Conservation (phyloP, 1,140 invertebrate species). For the Trichonephila inaurata region DNA sequence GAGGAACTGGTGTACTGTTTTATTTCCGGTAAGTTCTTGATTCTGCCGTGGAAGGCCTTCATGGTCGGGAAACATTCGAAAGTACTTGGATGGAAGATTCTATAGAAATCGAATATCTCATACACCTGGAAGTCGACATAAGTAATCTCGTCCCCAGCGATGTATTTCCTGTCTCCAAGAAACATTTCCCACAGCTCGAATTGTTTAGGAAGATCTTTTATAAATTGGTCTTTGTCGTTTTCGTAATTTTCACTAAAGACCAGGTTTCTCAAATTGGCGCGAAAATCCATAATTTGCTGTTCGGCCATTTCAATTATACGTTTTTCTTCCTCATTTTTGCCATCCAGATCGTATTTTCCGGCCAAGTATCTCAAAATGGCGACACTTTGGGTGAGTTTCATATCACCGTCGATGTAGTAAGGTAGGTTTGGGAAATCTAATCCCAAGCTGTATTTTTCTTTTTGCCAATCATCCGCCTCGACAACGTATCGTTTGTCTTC, state of each 20-base stretch:
- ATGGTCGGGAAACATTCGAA: slow-evolving; percentile 81
- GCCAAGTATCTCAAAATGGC: slow-evolving; percentile 83
- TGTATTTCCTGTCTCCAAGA: slow-evolving; percentile 81
- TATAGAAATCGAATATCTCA: slow-evolving; percentile 82
- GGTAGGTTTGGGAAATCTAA: slow-evolving; percentile 80
- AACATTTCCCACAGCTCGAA: slow-evolving; percentile 81
- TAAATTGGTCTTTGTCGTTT: slow-evolving; percentile 70
- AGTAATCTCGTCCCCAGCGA: slow-evolving; percentile 82
- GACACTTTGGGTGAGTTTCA: slow-evolving; percentile 81
- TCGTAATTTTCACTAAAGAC: slow-evolving; percentile 72
- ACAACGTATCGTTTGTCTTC: slow-evolving; percentile 83
- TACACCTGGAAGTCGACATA: slow-evolving; percentile 83
- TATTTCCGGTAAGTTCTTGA: slow-evolving; percentile 80
- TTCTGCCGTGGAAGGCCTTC: slow-evolving; percentile 80
- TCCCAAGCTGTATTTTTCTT: slow-evolving; percentile 79
- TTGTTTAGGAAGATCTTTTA: slow-evolving; percentile 78
- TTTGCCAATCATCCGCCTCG: slow-evolving; percentile 78
- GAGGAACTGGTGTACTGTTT: slow-evolving; percentile 80
- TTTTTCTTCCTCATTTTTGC: slow-evolving; percentile 80
- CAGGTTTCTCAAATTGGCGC: slow-evolving; percentile 79
- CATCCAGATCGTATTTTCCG: slow-evolving; percentile 78
- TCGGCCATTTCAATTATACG: slow-evolving; percentile 81
- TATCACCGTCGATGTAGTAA: slow-evolving; percentile 78
- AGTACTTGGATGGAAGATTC: slow-evolving; percentile 80
- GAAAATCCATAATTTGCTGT: slow-evolving; percentile 81